Percentiles rank a stretch among this genome's conserved stretches.
These are phyloP conservation scores for Chymomyza caudatula DNA, from an alignment of 2,888 invertebrate genomes.

Conservation along the genomic window DNA sequence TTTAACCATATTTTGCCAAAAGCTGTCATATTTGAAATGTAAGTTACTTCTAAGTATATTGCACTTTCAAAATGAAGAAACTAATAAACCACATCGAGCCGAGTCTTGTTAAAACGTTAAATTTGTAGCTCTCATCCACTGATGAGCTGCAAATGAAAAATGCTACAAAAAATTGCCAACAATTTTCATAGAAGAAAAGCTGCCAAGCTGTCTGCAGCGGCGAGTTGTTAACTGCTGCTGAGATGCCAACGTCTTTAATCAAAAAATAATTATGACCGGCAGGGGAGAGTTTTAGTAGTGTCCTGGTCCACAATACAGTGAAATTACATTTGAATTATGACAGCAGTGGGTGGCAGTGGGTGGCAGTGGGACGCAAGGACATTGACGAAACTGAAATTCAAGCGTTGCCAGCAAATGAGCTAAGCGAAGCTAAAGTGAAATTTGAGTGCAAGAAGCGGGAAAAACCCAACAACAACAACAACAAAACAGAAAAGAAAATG, in stretches of 20 bases:
- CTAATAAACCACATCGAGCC: background rate
- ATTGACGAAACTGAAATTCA: slow-evolving; percentile 8
- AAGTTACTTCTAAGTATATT: too few relatives aligned
- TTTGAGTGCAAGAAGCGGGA: slow-evolving; percentile 39
- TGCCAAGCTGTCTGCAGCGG: background rate
- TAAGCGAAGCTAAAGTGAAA: slow-evolving; percentile 63
- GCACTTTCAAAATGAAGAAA: background rate
- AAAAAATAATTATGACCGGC: slow-evolving; percentile 72
- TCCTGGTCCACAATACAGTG: slow-evolving; percentile 34
- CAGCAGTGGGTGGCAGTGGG: slow-evolving; percentile 10
- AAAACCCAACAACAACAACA: slow-evolving; percentile 25
- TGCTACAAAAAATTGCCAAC: background rate
- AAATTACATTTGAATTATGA: slow-evolving; percentile 72
- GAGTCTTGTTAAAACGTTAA: background rate
- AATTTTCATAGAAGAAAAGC: background rate
- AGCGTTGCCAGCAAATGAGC: slow-evolving; percentile 54
- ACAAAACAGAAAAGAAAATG: slow-evolving; percentile 15
- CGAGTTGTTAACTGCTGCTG: background rate
- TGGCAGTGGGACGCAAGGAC: background rate
- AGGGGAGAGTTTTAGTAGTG: slow-evolving; percentile 35
- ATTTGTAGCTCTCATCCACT: background rate
- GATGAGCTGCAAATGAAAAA: background rate
- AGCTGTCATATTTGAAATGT: too few relatives aligned
- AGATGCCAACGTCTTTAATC: slow-evolving; percentile 61
- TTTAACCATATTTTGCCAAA: too few relatives aligned